phyloP scores from a whole-genome alignment of 2,113 vertebrate genomes.

The Psephotus haematonotus region DNA sequence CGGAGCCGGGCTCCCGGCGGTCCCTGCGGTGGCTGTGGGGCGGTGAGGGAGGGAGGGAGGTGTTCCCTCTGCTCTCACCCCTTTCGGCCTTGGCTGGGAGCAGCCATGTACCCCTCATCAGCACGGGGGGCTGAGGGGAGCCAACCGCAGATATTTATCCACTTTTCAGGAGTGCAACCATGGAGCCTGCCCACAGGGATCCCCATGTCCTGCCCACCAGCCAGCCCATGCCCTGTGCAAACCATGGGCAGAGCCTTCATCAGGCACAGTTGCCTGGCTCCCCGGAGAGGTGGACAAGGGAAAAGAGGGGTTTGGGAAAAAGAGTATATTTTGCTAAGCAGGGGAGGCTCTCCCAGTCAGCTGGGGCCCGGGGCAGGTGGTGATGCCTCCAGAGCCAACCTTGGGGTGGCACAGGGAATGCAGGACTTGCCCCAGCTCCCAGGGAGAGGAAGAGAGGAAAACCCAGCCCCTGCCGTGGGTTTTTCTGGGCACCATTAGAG shows the following conservation, averaged over 20 bases:
- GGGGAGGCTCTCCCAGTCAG: background rate
- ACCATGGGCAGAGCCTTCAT: background rate
- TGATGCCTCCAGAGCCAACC: background rate
- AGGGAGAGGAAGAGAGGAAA: background rate
- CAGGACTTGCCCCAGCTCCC: background rate
- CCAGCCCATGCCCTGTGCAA: accelerated
- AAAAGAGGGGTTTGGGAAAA: accelerated
- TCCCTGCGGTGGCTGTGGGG: background rate
- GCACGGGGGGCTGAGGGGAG: background rate
- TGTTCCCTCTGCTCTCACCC: background rate
- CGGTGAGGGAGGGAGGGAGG: accelerated
- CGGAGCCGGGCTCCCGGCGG: background rate
- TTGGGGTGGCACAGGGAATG: accelerated
- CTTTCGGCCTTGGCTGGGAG: background rate
- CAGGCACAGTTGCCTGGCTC: background rate
- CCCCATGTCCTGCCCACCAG: accelerated
- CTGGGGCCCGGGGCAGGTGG: background rate
- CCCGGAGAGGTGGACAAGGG: accelerated
- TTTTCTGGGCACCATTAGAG: background rate
- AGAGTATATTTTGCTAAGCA: accelerated
- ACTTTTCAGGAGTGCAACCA: background rate
- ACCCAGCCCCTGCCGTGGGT: accelerated
- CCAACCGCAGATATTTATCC: background rate
- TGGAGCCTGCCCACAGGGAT: background rate
- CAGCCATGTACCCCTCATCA: background rate